These are phyloP conservation scores for Bolborhynchus lineola DNA, from an alignment of 2,113 vertebrate genomes.

Conservation along the genomic window DNA sequence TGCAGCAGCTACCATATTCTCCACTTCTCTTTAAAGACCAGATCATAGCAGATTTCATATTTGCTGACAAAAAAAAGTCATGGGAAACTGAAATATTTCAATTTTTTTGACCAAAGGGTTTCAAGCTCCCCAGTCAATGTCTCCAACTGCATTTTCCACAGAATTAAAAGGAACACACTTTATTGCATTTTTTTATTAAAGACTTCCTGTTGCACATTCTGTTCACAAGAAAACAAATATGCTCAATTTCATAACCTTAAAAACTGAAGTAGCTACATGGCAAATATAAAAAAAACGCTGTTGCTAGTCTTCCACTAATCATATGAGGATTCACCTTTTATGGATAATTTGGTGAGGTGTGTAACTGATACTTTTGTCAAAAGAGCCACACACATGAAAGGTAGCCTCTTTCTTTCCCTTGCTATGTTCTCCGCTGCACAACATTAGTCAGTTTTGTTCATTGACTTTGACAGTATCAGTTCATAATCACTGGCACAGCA, in stretches of 20 bases:
- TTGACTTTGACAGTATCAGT: not conserved
- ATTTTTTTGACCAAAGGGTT: not conserved
- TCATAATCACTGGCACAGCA: not conserved
- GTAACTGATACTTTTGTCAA: not conserved
- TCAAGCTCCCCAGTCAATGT: not conserved
- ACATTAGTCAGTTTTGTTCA: not conserved
- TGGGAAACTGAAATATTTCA: not conserved
- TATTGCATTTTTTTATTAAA: not conserved
- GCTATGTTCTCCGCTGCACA: not conserved
- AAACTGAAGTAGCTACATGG: not conserved
- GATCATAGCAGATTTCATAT: not conserved
- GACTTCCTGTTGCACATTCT: not conserved
- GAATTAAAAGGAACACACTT: not conserved
- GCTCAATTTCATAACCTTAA: not conserved
- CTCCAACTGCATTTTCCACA: not conserved
- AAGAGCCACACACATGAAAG: fast-evolving
- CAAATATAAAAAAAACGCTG: not conserved
- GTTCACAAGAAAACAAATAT: not conserved
- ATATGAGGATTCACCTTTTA: not conserved
- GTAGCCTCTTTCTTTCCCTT: not conserved
- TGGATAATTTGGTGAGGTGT: not conserved
- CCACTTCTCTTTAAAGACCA: not conserved
- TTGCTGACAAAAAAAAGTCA: not conserved
- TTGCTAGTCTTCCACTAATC: not conserved
- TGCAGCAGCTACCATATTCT: not conserved